phyloP scores from a whole-genome alignment of 2,797 vertebrate species.

The Clarias pachynema region DNA sequence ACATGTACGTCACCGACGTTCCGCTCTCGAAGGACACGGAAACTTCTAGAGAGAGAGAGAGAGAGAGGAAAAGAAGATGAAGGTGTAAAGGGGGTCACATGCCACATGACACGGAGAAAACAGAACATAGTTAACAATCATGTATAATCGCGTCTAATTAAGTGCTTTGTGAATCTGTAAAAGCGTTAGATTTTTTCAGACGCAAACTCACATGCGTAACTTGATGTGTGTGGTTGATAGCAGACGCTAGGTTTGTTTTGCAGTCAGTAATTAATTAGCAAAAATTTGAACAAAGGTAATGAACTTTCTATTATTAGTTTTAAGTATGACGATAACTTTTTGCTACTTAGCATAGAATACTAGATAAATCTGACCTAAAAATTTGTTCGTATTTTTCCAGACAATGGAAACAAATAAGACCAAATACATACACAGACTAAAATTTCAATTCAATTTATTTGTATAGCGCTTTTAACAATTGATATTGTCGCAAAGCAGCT shows the following conservation, averaged over 20 bases:
- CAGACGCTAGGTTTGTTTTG: background rate
- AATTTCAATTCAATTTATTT: too few relatives aligned
- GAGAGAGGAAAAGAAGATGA: constrained; percentile 23
- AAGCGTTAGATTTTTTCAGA: background rate
- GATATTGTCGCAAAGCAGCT: too few relatives aligned
- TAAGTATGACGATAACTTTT: background rate
- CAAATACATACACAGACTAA: too few relatives aligned
- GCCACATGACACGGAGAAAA: background rate
- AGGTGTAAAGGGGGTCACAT: too few relatives aligned
- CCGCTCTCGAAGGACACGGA: constrained; percentile 81
- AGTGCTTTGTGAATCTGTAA: background rate
- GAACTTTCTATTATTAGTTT: background rate
- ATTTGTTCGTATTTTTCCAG: too few relatives aligned
- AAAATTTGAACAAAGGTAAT: too few relatives aligned
- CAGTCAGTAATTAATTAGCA: too few relatives aligned
- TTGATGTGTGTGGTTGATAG: background rate
- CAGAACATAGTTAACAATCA: background rate
- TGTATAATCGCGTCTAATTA: background rate
- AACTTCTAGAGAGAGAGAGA: constrained; percentile 75
- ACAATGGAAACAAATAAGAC: too few relatives aligned
- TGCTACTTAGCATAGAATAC: background rate
- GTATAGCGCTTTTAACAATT: too few relatives aligned
- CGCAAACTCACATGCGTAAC: too few relatives aligned
- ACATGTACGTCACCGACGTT: constrained; percentile 79
- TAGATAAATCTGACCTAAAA: background rate